phyloP scores from a whole-genome alignment of 1,140 invertebrate genomes.

The Parasteatoda tepidariorum region DNA sequence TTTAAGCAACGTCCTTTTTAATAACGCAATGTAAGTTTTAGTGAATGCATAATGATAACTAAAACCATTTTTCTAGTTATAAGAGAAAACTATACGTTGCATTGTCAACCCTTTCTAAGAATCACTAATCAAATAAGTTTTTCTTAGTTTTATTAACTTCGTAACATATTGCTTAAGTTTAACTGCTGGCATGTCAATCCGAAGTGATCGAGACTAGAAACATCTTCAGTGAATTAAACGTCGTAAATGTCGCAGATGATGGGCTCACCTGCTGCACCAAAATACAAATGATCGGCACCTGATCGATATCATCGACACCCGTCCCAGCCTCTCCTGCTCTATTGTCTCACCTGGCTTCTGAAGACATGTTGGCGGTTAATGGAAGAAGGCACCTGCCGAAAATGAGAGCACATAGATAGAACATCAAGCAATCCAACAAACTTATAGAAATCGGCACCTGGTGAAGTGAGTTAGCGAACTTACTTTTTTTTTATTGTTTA shows the following conservation, averaged over 20 bases:
- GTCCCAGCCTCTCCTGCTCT: conserved; percentile 8
- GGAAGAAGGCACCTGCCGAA: conserved; percentile 23
- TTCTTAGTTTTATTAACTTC: no score
- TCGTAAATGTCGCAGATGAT: conserved; percentile 1
- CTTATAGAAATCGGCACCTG: neutral
- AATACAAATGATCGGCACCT: conserved; percentile 26
- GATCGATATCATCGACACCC: conserved; percentile 27
- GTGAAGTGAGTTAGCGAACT: neutral
- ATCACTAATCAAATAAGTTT: no score
- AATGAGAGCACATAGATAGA: conserved; percentile 19
- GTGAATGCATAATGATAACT: no score
- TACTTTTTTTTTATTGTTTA: neutral
- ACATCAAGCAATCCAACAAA: neutral
- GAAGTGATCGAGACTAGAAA: neutral
- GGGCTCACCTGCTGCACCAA: conserved; percentile 2
- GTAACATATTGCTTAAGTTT: neutral
- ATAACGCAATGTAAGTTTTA: no score
- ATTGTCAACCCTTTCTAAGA: no score
- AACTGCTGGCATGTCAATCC: neutral
- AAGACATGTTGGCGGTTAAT: conserved; percentile 21
- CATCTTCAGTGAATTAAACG: neutral
- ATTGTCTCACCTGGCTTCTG: conserved; percentile 25
- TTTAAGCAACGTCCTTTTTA: no score
- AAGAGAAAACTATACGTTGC: no score
- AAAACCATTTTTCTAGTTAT: no score